phyloP scores from a whole-genome alignment of 2,113 vertebrate genomes.

The Heterotis niloticus region DNA sequence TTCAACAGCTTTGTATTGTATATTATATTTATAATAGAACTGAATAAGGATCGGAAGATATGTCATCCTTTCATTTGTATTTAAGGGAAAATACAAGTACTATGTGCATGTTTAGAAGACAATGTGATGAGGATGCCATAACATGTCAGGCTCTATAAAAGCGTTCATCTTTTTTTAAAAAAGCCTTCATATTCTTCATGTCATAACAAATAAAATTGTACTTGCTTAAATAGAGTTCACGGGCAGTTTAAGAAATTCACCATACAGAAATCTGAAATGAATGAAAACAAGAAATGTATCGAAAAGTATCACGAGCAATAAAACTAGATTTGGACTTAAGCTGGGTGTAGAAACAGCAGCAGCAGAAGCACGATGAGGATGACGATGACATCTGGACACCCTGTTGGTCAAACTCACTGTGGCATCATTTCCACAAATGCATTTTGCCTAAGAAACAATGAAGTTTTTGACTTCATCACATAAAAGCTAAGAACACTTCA shows the following conservation, averaged over 20 bases:
- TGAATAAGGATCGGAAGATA: too few relatives aligned
- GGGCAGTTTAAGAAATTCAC: conserved; percentile 1
- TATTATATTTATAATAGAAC: too few relatives aligned
- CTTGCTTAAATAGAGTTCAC: not conserved
- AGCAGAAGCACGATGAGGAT: not conserved
- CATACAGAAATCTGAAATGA: conserved; percentile 14
- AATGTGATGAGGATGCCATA: not conserved
- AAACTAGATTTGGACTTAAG: not conserved
- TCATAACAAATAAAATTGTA: not conserved
- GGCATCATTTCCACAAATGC: not conserved
- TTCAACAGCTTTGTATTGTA: too few relatives aligned
- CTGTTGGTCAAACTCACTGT: not conserved
- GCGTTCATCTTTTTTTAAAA: not conserved
- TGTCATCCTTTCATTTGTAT: too few relatives aligned
- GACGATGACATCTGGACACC: conserved; percentile 20
- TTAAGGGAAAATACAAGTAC: too few relatives aligned
- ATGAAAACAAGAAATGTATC: not conserved
- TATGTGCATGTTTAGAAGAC: too few relatives aligned
- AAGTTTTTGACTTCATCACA: not conserved
- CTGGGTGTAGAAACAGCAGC: not conserved
- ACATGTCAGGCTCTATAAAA: not conserved
- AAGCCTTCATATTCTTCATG: not conserved
- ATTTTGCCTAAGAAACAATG: too few relatives aligned
- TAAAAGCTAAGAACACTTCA: not conserved
- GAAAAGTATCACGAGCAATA: not conserved